Conservation (phyloP, 2,888 invertebrate species). For the Rhimphoctona megacephalus region DNA sequence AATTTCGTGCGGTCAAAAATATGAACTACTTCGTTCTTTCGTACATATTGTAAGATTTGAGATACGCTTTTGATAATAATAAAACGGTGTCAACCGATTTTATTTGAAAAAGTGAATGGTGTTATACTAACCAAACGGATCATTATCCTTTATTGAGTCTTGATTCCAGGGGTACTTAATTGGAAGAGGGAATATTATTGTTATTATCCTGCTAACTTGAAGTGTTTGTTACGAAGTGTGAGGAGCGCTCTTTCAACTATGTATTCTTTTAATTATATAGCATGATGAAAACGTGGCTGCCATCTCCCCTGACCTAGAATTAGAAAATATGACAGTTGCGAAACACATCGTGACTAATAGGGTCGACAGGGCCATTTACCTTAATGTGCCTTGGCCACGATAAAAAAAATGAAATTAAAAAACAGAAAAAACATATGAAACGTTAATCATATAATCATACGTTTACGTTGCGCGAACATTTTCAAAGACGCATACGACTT, state of each 20-base stretch:
- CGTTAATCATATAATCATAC: slow-evolving; percentile 11
- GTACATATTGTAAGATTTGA: not conserved
- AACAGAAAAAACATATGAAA: not conserved
- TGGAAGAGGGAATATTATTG: not conserved
- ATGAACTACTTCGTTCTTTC: not conserved
- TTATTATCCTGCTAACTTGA: not conserved
- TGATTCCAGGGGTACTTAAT: not conserved
- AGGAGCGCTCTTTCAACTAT: not conserved
- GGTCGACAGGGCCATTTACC: slow-evolving; percentile 21
- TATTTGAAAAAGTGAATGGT: not conserved
- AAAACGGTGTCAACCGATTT: not conserved
- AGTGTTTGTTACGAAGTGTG: not conserved
- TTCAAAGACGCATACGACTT: not conserved
- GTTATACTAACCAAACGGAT: not conserved
- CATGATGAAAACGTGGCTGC: slow-evolving; percentile 3
- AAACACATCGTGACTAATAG: not conserved
- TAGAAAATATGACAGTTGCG: slow-evolving; percentile 27
- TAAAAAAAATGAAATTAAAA: not conserved
- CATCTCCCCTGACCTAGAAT: slow-evolving; percentile 12
- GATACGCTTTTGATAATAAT: not conserved
- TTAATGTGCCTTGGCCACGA: not conserved
- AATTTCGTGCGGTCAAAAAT: not conserved
- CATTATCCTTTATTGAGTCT: not conserved
- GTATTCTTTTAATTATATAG: slow-evolving; percentile 10
- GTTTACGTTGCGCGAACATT: not conserved